Evolutionary conservation across 2,113 vertebrate species (phyloP).

Genomic region (Antigone vipio): DNA sequence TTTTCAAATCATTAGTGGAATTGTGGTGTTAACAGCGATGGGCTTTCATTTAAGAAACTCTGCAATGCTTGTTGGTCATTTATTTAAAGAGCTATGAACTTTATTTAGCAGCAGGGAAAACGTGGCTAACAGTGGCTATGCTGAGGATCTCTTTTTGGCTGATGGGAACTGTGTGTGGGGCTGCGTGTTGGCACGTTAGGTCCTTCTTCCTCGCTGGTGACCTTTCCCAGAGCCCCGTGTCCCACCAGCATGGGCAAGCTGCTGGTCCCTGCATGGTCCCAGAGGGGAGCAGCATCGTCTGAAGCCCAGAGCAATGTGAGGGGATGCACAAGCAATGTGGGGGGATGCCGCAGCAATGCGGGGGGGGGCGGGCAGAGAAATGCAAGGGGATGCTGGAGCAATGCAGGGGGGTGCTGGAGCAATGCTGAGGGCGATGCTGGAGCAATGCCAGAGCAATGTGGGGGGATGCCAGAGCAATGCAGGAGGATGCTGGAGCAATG

Average conservation of each 20-base stretch:
- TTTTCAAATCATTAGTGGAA: conserved; percentile 10
- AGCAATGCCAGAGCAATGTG: background rate
- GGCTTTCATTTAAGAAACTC: background rate
- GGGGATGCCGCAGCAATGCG: background rate
- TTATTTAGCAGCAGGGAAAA: background rate
- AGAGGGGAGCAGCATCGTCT: background rate
- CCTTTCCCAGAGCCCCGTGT: background rate
- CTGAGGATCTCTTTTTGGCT: background rate
- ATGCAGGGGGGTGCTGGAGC: background rate
- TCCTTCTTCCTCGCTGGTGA: background rate
- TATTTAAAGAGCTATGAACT: background rate
- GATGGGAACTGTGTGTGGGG: fast-evolving
- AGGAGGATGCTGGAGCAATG: background rate
- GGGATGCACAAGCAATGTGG: too few relatives aligned
- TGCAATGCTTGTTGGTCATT: background rate
- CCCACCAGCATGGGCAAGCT: background rate
- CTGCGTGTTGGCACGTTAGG: fast-evolving
- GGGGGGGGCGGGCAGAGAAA: too few relatives aligned
- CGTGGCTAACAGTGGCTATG: background rate
- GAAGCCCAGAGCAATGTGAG: background rate
- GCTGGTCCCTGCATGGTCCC: background rate
- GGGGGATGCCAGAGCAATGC: background rate
- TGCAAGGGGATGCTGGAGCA: background rate
- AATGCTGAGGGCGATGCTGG: too few relatives aligned
- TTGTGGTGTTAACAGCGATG: background rate